Evolutionary conservation across 2,113 vertebrate genomes (phyloP).

Genomic region (Antigone vipio): DNA sequence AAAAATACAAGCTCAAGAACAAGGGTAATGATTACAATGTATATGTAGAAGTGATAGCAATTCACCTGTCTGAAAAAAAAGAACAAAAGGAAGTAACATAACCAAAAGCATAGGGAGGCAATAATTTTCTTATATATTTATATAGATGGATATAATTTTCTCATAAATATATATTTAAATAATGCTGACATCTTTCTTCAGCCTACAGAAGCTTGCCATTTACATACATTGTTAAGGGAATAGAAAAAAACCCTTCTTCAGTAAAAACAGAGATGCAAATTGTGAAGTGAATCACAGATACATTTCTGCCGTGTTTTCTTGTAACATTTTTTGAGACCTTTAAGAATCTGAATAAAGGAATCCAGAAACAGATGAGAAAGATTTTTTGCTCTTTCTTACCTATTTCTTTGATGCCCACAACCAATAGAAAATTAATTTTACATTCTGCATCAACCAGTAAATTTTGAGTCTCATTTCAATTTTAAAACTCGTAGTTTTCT

Average conservation of each 20-base stretch:
- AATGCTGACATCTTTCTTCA: background rate
- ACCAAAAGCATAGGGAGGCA: background rate
- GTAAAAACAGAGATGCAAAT: background rate
- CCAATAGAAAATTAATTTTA: background rate
- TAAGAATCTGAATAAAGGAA: background rate
- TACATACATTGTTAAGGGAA: background rate
- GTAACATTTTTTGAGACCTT: background rate
- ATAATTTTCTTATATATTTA: background rate
- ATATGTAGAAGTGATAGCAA: background rate
- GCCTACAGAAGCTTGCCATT: background rate
- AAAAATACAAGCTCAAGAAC: background rate
- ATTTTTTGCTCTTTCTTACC: background rate
- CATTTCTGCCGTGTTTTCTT: background rate
- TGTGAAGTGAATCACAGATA: background rate
- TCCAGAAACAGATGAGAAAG: background rate
- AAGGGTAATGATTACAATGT: background rate
- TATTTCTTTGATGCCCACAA: background rate
- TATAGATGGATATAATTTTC: background rate
- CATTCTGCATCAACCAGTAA: conserved; percentile 23
- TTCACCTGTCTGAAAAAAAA: background rate
- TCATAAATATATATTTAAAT: background rate
- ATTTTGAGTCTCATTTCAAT: conserved; percentile 17
- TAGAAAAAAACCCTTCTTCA: background rate
- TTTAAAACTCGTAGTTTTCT: background rate
- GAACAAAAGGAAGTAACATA: background rate